Base-by-base conservation (phyloP, 1,140 invertebrate genomes). In the Drosophila elegans region DNA sequence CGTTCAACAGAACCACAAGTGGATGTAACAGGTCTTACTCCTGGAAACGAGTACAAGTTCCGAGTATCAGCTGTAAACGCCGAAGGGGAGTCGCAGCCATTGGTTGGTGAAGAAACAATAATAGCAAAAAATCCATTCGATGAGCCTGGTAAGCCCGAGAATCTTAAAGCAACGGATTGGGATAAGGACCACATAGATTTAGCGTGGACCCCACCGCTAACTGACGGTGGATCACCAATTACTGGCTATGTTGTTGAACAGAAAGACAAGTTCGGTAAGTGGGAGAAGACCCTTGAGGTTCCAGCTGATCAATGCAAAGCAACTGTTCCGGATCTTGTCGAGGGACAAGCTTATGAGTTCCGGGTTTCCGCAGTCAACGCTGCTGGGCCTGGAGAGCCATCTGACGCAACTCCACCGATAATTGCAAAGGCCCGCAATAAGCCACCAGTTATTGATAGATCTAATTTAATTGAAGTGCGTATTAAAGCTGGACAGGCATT, bases 41-140 rank as follows among this genome's bases (percentile, higher is more conserved):
- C 97, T 16, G 97, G 96, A 36, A 97, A 98, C 86, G 97, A 98
- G 93, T 99, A 98, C 92, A 97, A 97, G 93, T 98, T 98, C 95
- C 94, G 98, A 62, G 98, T 99, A 3, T 95, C 96, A 27, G 99
- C 99, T 53, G 97, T 99, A 10, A 99, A 99, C 93, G 94, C 97
- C 7, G 98, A 99, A 92, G 99, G 99, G 36, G 97, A 99, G 93
- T 99, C 98, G 2, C 97, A 97, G 82, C 98, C 98, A 13, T 93
- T 99, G n/a, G 95, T 95, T 74, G 96, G 97, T 0, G 96, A 97
- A 36, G 94, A 96, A 90, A 94, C 96, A 11, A 98, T 99, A 51
- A 93, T 97, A 84, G 98, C 98, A 16, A 99, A 99, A 94, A 98
- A 99, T 96, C 98, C 98, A 63, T 99, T 96, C 91, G 97, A 98